These are phyloP conservation scores for Diplolepis rosae DNA, from an alignment of 2,888 invertebrate species.

Conservation along the genomic window DNA sequence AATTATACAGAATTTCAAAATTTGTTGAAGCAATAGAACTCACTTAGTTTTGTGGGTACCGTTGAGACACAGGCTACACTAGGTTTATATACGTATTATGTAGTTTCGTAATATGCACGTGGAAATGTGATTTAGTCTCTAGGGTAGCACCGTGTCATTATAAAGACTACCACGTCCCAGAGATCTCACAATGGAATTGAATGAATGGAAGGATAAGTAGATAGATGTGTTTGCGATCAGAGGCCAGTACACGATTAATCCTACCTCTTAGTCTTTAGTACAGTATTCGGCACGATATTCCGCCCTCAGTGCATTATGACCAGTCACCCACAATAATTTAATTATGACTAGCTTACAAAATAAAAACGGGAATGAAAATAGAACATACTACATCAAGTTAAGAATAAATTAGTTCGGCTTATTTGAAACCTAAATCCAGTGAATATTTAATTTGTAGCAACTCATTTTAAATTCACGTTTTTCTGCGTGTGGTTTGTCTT, in stretches of 20 bases:
- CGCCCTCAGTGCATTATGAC: neutral
- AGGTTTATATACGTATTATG: no score
- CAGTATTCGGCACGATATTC: neutral
- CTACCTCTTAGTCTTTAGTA: conserved; percentile 32
- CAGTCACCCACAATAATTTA: neutral
- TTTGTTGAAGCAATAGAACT: neutral
- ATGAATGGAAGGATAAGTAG: conserved; percentile 64
- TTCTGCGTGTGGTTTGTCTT: no score
- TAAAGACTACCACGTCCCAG: conserved; percentile 58
- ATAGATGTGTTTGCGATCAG: conserved; percentile 60
- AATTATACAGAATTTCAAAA: neutral
- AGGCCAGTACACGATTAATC: conserved; percentile 43
- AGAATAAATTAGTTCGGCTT: no score
- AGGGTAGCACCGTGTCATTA: conserved; percentile 44
- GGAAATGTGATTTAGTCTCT: conserved; percentile 39
- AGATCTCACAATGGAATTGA: conserved; percentile 58
- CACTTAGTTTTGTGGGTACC: neutral
- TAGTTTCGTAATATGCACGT: no score
- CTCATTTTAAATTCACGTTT: no score
- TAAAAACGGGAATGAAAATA: no score
- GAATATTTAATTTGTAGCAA: no score
- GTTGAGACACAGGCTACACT: neutral
- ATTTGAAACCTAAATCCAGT: no score
- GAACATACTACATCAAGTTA: no score
- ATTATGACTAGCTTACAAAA: neutral